Evolutionary conservation across 2,888 invertebrate genomes (phyloP), one percentile per base, ranked within the genome.

Genomic region (Acleris literana): DNA sequence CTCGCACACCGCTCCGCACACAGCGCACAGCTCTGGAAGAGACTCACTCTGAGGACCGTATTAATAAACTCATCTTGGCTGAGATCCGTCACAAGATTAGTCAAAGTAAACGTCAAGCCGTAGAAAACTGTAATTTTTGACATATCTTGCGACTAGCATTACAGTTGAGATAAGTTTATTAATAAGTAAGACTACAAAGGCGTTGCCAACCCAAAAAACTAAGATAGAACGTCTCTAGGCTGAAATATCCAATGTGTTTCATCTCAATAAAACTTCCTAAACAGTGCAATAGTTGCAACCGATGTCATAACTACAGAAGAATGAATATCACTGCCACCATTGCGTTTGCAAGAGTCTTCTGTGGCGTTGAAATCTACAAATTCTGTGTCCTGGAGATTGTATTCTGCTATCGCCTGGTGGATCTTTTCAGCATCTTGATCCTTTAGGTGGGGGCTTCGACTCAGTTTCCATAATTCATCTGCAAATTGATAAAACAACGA

Each of bases 401-500:
- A 88, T 44, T 80, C 84, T 0, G 85, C 79, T 1, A 91, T 81
- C 0, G 87, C 87, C 52, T 84, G 79, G 58, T 87, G 82, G 0
- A 92, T 71, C 68, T 88, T 87, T 0, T 74, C 73, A 0, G 85
- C 83, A 48, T 90, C 89, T 0, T 85, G 85, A 44, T 81, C 82
- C 64, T 90, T 90, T 0, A 88, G 71, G 48, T 91, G 90, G 0
- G 86, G 86, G 1, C 87, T 82, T 3, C 90, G 79, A 0, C 86
- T 88, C 20, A 92, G 75, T 63, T 91, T 87, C 91, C 91, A 92
- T 44, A 92, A 79, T 72, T 92, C 90, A 69, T 91, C 92, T 92
- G 84, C 2, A 84, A 81, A 9, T 9, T 9, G 0, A 9, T 6
- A 29, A 29, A 33, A 9, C 33, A 25, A 25, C 0, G 3, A 22